phyloP scores from a whole-genome alignment of 1,140 invertebrate species.

The Zaprionus inermis region DNA sequence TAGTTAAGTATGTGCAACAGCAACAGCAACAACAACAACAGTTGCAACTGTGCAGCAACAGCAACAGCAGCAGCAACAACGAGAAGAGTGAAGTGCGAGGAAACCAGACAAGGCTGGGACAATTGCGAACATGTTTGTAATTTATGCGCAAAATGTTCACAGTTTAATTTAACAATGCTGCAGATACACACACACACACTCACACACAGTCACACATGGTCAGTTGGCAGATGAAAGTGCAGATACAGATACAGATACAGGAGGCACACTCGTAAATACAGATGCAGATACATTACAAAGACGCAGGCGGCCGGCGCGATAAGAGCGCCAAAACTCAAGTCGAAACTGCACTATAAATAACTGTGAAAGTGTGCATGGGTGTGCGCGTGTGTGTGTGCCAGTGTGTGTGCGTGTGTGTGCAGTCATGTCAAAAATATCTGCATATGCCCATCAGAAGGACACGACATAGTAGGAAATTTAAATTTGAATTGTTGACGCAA shows the following conservation, averaged over 20 bases:
- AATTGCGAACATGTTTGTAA: conserved; percentile 28
- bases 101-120: background rate
- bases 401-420: conserved; percentile 13
- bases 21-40: background rate
- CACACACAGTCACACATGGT: conserved; percentile 16
- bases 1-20: background rate
- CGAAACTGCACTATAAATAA: conserved; percentile 47
- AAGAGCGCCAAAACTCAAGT: conserved; percentile 29
- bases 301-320: conserved; percentile 27
- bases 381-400: conserved; percentile 4
- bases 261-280: conserved; percentile 37
- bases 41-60: background rate
- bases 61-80: no score
- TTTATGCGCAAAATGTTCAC: conserved; percentile 43
- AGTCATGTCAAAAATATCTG: conserved; percentile 11
- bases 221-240: conserved; percentile 40
- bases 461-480: conserved; percentile 33
- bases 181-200: conserved; percentile 30
- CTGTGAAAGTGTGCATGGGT: conserved; percentile 9
- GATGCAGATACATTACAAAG: conserved; percentile 21
- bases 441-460: conserved; percentile 8
- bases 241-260: conserved; percentile 56
- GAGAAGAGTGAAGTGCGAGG: background rate
- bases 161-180: conserved; percentile 40
- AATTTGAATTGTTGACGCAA: conserved; percentile 63